These are phyloP conservation scores for Anser brachyrhynchus DNA, from an alignment of 2,113 vertebrate genomes.

Conservation along the genomic window DNA sequence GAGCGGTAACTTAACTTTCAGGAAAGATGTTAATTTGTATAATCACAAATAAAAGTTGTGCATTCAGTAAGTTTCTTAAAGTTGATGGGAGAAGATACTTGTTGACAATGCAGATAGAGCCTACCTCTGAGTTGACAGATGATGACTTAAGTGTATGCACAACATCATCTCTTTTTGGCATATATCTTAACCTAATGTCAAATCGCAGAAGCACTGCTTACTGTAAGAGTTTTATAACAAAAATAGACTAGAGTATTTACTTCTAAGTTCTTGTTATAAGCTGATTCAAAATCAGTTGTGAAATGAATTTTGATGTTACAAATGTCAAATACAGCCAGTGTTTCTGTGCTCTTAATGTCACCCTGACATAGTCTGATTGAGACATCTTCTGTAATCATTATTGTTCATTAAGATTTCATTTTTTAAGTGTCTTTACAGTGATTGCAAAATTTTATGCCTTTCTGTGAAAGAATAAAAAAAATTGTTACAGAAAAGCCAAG, in stretches of 20 bases:
- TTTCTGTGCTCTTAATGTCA: neutral
- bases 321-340: neutral
- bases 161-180: no score
- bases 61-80: neutral
- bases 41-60: conserved; percentile 20
- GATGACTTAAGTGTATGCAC: neutral
- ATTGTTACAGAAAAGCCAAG: neutral
- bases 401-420: neutral
- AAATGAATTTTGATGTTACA: neutral
- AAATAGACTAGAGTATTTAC: neutral
- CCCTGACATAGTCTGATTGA: no score
- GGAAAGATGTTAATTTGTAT: conserved; percentile 6
- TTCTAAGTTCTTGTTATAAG: neutral
- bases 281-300: neutral
- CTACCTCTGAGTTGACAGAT: neutral
- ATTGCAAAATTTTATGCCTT: neutral
- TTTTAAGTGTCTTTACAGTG: neutral
- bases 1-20: neutral
- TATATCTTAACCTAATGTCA: neutral
- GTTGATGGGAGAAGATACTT: neutral
- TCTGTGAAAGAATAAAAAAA: neutral
- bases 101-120: neutral
- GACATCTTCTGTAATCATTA: neutral
- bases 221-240: neutral
- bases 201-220: neutral